Evolutionary conservation across 2,113 vertebrate species (phyloP).

Genomic region (Microtus pennsylvanicus): DNA sequence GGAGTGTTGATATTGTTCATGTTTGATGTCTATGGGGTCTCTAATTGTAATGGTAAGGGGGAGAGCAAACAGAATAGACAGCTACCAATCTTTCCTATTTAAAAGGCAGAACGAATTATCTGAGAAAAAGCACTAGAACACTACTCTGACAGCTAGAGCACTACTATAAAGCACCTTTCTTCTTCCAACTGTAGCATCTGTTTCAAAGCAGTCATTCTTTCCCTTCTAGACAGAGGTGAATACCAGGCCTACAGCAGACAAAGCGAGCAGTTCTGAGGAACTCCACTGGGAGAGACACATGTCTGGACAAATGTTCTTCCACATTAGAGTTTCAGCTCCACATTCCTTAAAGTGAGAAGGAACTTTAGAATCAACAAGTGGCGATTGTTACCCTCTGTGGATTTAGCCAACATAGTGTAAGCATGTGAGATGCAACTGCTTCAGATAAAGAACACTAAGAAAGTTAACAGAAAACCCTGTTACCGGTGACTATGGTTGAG

Average conservation of each 20-base stretch:
- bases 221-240: constrained; percentile 36
- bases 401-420: accelerated
- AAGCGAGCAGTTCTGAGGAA: not conserved
- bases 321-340: not conserved
- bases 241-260: not conserved
- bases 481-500: constrained; percentile 37
- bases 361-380: not conserved
- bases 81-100: not conserved
- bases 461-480: constrained; percentile 10
- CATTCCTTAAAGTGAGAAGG: not conserved
- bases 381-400: not conserved
- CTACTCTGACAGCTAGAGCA: not conserved
- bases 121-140: not conserved
- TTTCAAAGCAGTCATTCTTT: not conserved
- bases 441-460: not conserved
- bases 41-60: not conserved
- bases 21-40: not conserved
- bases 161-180: not conserved
- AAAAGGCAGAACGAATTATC: not conserved
- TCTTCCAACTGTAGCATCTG: not conserved
- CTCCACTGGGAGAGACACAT: not conserved
- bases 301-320: not conserved
- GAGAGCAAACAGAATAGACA: not conserved
- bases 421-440: not conserved
- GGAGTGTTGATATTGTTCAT: not conserved